These are phyloP conservation scores for Caenorhabditis sp. DNA, from an alignment of 2,888 invertebrate species.

Conservation along the genomic window DNA sequence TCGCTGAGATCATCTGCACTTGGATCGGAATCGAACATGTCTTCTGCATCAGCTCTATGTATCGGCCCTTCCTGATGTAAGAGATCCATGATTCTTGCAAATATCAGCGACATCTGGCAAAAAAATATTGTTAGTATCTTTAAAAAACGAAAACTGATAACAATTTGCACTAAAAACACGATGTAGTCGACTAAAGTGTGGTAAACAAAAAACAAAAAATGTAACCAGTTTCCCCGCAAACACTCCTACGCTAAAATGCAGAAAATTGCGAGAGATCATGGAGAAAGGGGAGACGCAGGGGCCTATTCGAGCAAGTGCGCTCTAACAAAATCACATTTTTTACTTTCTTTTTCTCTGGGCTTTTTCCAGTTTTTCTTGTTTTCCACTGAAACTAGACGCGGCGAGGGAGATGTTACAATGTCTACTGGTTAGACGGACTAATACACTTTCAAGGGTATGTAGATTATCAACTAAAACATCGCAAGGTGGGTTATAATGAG, in stretches of 20 bases:
- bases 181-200: too few species aligned
- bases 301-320: neutral
- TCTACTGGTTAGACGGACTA: neutral
- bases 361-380: neutral
- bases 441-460: neutral
- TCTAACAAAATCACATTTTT: slow-evolving; percentile 19
- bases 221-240: neutral
- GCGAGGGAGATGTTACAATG: neutral
- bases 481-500: neutral
- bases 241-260: slow-evolving; percentile 1
- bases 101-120: too few species aligned
- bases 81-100: neutral
- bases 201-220: neutral
- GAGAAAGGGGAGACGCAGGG: neutral
- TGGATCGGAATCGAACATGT: neutral
- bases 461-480: neutral
- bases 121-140: too few species aligned
- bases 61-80: neutral
- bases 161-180: neutral
- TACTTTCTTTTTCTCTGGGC: neutral
- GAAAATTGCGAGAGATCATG: neutral
- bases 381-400: too few species aligned
- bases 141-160: neutral
- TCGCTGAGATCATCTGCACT: neutral
- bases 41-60: neutral